phyloP scores from a whole-genome alignment of 2,113 vertebrate genomes.

The Barnardius zonarius region DNA sequence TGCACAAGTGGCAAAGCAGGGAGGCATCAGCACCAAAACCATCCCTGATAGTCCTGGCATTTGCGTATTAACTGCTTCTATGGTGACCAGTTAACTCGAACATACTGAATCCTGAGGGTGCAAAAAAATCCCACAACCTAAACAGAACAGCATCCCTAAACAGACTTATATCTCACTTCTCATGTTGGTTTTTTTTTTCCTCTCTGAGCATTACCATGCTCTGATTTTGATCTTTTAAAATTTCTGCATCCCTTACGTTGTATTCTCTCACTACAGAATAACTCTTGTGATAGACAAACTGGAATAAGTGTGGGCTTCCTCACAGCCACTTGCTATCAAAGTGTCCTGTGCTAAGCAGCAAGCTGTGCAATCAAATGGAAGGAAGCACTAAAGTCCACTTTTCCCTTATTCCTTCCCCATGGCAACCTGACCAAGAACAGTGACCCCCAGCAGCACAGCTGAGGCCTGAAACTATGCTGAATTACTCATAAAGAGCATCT shows the following conservation, averaged over 20 bases:
- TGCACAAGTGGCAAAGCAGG: background rate
- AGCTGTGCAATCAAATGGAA: conserved; percentile 65
- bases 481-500: conserved; percentile 51
- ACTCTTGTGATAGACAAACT: conserved; percentile 62
- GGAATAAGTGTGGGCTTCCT: conserved; percentile 69
- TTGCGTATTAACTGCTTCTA: background rate
- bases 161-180: background rate
- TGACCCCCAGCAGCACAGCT: conserved; percentile 60
- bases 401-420: conserved; percentile 45
- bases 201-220: background rate
- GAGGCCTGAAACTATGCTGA: conserved; percentile 41
- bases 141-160: background rate
- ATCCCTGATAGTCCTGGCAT: background rate
- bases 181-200: background rate
- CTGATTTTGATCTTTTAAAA: conserved; percentile 44
- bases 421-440: conserved; percentile 58
- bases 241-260: conserved; percentile 58
- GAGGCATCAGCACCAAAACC: background rate
- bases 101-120: background rate
- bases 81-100: background rate
- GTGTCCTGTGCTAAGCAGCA: conserved; percentile 28
- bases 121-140: background rate
- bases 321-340: conserved; percentile 66
- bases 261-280: conserved; percentile 62
- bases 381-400: conserved; percentile 56